A percentile compares a stretch with the other conserved stretches of the same genome.
Conservation (phyloP, 2,797 vertebrate species). For the Hippocampus kuda region DNA sequence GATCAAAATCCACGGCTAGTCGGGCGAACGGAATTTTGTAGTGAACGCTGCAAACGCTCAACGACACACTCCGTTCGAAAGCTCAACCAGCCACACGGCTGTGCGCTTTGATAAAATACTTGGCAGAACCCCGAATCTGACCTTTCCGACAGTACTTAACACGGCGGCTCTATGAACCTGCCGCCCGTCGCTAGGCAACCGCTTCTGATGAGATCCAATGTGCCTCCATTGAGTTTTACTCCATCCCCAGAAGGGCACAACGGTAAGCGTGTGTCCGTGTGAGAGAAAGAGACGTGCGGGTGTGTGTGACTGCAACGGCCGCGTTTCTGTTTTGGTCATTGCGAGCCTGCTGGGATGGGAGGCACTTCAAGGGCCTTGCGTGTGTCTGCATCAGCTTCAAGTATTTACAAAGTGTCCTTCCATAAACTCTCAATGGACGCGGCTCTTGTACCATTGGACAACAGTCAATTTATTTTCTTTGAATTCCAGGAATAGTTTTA, state of each 20-base stretch:
- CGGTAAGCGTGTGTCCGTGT: neutral
- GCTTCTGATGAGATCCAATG: constrained; percentile 34
- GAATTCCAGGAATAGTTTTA: neutral
- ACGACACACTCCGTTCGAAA: neutral
- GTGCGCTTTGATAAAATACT: constrained; percentile 54
- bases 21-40: neutral
- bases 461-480: neutral
- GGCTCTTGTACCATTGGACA: too few species aligned
- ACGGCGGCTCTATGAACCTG: constrained; percentile 27
- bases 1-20: constrained; percentile 1
- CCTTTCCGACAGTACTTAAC: constrained; percentile 48
- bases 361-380: neutral
- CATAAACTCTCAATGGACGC: neutral
- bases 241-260: neutral
- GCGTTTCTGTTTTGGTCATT: neutral
- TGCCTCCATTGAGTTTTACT: constrained; percentile 17
- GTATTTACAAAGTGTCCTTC: neutral
- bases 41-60: neutral
- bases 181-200: constrained; percentile 49
- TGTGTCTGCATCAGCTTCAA: neutral
- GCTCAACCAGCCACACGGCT: constrained; percentile 36
- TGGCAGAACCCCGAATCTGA: constrained; percentile 43
- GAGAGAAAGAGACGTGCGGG: neutral
- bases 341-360: neutral
- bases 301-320: neutral